Conservation (phyloP, 2,113 vertebrate species). For the Neolamprologus fasciatus region DNA sequence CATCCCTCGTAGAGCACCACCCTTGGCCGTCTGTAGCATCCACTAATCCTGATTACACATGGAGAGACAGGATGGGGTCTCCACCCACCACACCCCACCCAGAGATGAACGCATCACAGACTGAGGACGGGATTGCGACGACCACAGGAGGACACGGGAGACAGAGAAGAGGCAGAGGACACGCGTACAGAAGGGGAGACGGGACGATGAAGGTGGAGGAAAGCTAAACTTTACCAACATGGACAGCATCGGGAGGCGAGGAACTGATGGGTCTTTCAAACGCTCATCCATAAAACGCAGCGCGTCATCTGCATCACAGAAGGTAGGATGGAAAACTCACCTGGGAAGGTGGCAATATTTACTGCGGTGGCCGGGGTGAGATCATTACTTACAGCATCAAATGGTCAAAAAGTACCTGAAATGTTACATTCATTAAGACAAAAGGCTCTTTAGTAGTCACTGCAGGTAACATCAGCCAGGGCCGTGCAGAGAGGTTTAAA, state of each 20-base stretch:
- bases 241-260: conserved; percentile 53
- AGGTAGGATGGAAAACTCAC: conserved; percentile 70
- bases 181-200: not conserved
- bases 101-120: not conserved
- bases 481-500: too few relatives aligned
- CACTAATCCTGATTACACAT: conserved; percentile 90
- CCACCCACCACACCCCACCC: not conserved
- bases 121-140: not conserved
- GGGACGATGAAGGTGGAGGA: not conserved
- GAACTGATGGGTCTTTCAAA: conserved; percentile 80
- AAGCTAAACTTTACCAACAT: conserved; percentile 8
- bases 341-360: not conserved
- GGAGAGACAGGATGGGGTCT: conserved; percentile 24
- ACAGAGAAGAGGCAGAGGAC: not conserved
- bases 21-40: conserved; percentile 55
- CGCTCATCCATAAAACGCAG: conserved; percentile 68
- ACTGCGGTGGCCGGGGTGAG: rapidly evolving
- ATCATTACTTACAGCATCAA: not conserved
- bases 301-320: conserved; percentile 78
- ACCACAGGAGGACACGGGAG: not conserved
- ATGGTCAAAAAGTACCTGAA: not conserved
- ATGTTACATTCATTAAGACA: not conserved
- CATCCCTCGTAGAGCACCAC: conserved; percentile 78
- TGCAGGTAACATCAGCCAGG: too few relatives aligned
- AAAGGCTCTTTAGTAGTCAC: rapidly evolving